Percentiles rank a stretch among this genome's conserved stretches.
Evolutionary conservation across 2,797 vertebrate genomes (phyloP).

Genomic region (Paratrypauchen microcephalus): DNA sequence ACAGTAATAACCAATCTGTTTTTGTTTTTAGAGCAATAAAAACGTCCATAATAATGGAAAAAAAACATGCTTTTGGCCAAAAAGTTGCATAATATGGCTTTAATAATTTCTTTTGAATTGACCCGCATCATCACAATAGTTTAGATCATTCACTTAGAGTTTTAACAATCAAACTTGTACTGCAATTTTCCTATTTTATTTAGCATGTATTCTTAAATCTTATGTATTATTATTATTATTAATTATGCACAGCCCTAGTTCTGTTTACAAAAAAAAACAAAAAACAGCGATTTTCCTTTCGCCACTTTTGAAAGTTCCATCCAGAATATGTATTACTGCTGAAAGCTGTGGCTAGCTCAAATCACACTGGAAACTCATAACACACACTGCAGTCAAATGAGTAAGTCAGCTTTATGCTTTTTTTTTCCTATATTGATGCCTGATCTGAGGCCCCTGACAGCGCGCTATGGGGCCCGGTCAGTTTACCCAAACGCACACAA

Average conservation of each 20-base stretch:
- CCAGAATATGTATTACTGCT: not conserved
- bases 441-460: conserved; percentile 30
- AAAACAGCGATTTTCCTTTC: not conserved
- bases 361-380: not conserved
- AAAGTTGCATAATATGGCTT: too few relatives aligned
- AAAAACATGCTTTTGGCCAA: too few relatives aligned
- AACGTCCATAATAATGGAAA: too few relatives aligned
- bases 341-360: not conserved
- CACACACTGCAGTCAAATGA: not conserved
- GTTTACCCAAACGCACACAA: conserved; percentile 17
- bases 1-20: too few relatives aligned
- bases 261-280: not conserved
- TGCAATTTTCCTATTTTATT: not conserved
- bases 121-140: not conserved
- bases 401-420: not conserved
- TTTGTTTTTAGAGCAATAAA: too few relatives aligned
- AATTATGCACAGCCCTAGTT: not conserved
- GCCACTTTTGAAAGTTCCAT: not conserved
- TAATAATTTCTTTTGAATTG: too few relatives aligned
- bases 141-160: not conserved
- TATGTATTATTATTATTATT: too few relatives aligned
- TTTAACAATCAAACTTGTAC: not conserved
- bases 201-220: not conserved
- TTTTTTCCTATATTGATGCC: conserved; percentile 5
- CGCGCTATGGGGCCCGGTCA: not conserved